Conservation (phyloP, 1,140 invertebrate species). For the Solen grandis region DNA sequence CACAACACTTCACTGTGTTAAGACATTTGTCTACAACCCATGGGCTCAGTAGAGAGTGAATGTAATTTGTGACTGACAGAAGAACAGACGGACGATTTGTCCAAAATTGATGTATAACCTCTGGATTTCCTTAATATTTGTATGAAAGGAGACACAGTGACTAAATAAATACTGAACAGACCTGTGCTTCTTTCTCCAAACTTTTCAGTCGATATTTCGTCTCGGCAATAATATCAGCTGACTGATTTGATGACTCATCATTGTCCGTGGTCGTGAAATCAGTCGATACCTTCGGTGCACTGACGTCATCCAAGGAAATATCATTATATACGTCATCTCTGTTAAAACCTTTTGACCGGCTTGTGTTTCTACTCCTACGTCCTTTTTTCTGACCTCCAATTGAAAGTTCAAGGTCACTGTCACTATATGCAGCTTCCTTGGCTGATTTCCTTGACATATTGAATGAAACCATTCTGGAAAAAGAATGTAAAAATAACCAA, state of each 20-base stretch:
- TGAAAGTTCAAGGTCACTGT: constrained; percentile 39
- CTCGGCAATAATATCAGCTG: constrained; percentile 74
- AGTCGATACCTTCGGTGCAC: constrained; percentile 55
- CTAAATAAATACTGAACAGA: too few relatives aligned
- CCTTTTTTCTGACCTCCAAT: constrained; percentile 29
- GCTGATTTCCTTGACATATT: constrained; percentile 27
- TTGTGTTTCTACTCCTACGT: constrained; percentile 30
- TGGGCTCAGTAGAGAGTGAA: too few relatives aligned
- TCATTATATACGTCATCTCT: constrained; percentile 73
- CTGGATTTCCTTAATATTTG: too few relatives aligned
- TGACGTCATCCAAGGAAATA: constrained; percentile 62
- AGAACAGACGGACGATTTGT: too few relatives aligned
- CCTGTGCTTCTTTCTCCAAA: constrained; percentile 77
- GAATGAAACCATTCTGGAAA: constrained; percentile 36
- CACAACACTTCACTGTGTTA: too few relatives aligned
- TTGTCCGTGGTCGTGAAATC: constrained; percentile 67
- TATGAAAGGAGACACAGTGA: too few relatives aligned
- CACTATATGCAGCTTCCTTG: constrained; percentile 7
- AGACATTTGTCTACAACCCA: too few relatives aligned
- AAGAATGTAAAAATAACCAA: too few relatives aligned
- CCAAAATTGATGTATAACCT: too few relatives aligned
- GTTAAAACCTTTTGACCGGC: constrained; percentile 40
- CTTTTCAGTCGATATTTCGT: constrained; percentile 75
- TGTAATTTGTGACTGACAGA: too few relatives aligned
- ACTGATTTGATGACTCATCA: constrained; percentile 70